A percentile compares a stretch with the other conserved stretches of the same genome.
phyloP scores from a whole-genome alignment of 2,797 vertebrate species.

The Brachyalestes nurse region DNA sequence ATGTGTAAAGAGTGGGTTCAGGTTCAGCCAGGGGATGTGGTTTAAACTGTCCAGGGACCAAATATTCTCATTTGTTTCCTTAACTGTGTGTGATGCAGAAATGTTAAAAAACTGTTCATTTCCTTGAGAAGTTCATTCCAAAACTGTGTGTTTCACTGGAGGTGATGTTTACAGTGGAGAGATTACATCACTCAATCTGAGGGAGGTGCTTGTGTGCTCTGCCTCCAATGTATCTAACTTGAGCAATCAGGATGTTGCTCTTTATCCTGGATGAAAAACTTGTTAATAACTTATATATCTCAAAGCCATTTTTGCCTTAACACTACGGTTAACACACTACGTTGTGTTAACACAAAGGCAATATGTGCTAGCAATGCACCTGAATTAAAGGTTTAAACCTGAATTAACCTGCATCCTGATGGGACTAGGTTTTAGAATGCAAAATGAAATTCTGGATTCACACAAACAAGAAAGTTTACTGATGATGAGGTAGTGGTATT shows the following conservation, averaged over 20 bases:
- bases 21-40: background rate
- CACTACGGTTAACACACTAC: no score
- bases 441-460: no score
- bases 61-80: background rate
- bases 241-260: background rate
- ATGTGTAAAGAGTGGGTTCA: background rate
- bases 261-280: background rate
- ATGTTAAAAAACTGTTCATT: no score
- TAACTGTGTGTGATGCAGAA: no score
- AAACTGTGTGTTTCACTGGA: background rate
- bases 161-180: conserved; percentile 14
- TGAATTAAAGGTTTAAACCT: no score
- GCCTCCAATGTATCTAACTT: background rate
- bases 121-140: no score
- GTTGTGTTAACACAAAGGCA: no score
- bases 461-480: no score
- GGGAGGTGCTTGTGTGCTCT: background rate
- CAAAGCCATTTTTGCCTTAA: background rate
- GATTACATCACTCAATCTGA: background rate
- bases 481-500: no score
- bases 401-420: no score
- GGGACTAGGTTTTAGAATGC: no score
- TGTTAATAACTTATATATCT: background rate
- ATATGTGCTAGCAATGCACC: no score
- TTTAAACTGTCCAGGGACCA: background rate